Percentiles rank a stretch among this genome's conserved stretches.
phyloP scores from a whole-genome alignment of 2,797 vertebrate species.

The Phoebastria nigripes region DNA sequence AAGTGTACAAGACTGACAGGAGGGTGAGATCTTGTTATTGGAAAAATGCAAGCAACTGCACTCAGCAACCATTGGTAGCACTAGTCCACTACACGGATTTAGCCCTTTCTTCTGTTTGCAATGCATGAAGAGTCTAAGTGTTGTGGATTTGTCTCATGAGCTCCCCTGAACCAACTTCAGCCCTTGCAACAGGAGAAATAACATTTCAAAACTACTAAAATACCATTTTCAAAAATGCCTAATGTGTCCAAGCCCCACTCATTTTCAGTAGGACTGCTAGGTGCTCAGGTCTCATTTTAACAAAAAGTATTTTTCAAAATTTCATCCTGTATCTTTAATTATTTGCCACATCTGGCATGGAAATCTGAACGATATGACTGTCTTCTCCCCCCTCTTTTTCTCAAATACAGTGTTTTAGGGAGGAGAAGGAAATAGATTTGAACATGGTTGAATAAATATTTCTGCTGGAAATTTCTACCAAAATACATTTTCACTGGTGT shows the following conservation, averaged over 20 bases:
- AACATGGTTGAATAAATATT: neutral
- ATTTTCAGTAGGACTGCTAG: neutral
- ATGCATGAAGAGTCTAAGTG: neutral
- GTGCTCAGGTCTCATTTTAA: neutral
- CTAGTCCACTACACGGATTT: rapidly evolving
- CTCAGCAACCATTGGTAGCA: neutral
- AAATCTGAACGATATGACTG: neutral
- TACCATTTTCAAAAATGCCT: neutral
- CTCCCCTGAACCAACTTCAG: rapidly evolving
- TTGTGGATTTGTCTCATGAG: neutral
- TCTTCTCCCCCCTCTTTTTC: neutral
- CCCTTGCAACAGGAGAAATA: neutral
- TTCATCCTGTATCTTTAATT: neutral
- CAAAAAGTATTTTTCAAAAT: neutral
- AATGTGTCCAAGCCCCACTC: neutral
- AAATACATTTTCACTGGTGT: neutral
- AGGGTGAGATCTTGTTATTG: neutral
- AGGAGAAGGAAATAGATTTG: neutral
- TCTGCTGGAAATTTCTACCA: neutral
- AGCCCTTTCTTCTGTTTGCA: neutral
- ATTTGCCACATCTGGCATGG: neutral
- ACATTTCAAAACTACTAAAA: neutral
- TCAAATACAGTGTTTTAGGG: neutral
- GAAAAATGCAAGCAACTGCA: neutral
- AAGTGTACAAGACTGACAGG: neutral